Base-by-base conservation (phyloP, 2,888 invertebrate genomes). In the Polia nebulosa region DNA sequence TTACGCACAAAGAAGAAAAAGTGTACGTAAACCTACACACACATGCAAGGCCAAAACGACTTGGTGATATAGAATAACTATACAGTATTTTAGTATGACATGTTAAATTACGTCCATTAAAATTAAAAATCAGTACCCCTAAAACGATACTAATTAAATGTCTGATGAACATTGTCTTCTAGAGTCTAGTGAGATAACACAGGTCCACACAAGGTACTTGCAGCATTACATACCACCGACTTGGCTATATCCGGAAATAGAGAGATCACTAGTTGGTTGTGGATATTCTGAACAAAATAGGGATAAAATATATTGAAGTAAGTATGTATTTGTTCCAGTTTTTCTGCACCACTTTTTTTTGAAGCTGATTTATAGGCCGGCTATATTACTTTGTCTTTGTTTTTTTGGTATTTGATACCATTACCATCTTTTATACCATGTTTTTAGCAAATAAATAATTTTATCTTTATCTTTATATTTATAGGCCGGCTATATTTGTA, bases 181-280 rank as follows among this genome's bases (percentile, higher is more conserved):
- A 9, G 1, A 11, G 13, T 13, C 51, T 45, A 58, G 1, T 20
- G 44, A 45, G 39, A 11, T 11, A 22, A 57, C 39, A 36, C 41
- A 20, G 20, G 20, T 4, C 11, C 72, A 72, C 72, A 58, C 78
- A 13, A 13, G 6, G 15, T 9, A 27, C 11, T 20, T 1, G 5
- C 20, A 5, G 4, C 22, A 20, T 9, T 44, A 79, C 76, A 47
- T 77, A 77, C 76, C 80, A 41, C 80, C 76, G 2, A 75, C 76
- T 79, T 77, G 80, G 0, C 13, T 63, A 51, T 77, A 75, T 63
- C 76, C 76, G 2, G 11, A 8, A 6, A 76, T 49, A n/a, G 71
- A 65, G 9, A 65, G 51, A 41, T 73, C 72, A n/a, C 17, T 47
- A 15, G 60, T 9, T n/a, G 22, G 25, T n/a, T 29, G 63, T 58